Conservation (phyloP, 2,797 vertebrate genomes). For the Gymnocypris eckloni region DNA sequence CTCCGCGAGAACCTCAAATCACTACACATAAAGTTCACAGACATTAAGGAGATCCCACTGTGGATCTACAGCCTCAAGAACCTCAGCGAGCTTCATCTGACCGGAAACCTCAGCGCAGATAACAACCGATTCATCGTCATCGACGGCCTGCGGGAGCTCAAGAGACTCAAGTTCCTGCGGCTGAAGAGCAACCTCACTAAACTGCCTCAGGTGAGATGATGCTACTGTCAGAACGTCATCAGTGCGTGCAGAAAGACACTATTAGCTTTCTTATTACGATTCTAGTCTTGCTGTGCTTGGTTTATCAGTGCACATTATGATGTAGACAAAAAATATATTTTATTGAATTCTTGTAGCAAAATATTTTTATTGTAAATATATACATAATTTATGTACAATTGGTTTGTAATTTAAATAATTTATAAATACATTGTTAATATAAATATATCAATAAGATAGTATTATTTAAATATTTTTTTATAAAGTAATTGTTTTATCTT, state of each 20-base stretch:
- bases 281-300: not conserved
- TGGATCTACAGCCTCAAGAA: constrained; percentile 99
- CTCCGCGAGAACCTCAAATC: constrained; percentile 93
- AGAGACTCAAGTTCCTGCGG: constrained; percentile 92
- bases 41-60: constrained; percentile 98
- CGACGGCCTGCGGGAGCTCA: constrained; percentile 93
- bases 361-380: not conserved
- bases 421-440: not conserved
- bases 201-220: constrained; percentile 81
- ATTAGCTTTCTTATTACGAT: not conserved
- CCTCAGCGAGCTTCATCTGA: constrained; percentile 92
- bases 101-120: constrained; percentile 93
- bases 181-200: constrained; percentile 98
- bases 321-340: not conserved
- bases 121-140: constrained; percentile 97
- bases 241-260: not conserved
- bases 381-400: not conserved
- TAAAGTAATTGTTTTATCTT: too few relatives aligned
- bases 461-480: too few relatives aligned
- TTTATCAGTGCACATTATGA: not conserved
- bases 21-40: constrained; percentile 97
- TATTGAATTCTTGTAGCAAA: not conserved
- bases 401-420: not conserved
- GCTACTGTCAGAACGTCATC: not conserved
- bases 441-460: too few relatives aligned